phyloP scores from a whole-genome alignment of 2,113 vertebrate genomes.

The Pseudolaguvia tuberculata region DNA sequence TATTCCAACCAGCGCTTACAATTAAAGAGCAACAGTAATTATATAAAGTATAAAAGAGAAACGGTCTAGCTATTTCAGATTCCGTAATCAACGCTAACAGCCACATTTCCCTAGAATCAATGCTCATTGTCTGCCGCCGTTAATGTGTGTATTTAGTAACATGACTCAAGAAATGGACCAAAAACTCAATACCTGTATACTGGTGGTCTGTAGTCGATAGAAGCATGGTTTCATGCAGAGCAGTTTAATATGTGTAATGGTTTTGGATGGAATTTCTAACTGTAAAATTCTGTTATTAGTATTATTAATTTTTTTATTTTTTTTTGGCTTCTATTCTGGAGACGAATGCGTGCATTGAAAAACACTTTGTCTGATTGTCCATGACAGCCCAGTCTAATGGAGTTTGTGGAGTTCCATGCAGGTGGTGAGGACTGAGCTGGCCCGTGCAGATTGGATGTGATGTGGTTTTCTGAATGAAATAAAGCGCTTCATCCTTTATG shows the following conservation, averaged over 20 bases:
- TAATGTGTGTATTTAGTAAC: slow-evolving; percentile 51
- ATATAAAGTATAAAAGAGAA: slow-evolving; percentile 49
- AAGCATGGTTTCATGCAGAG: slow-evolving; percentile 32
- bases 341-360: slow-evolving; percentile 5
- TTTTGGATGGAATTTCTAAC: slow-evolving; percentile 31
- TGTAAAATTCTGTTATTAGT: slow-evolving; percentile 4
- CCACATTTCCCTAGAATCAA: slow-evolving; percentile 42
- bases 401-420: not conserved
- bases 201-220: slow-evolving; percentile 41
- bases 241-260: slow-evolving; percentile 46
- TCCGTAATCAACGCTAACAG: slow-evolving; percentile 39
- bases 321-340: not conserved
- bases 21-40: slow-evolving; percentile 52
- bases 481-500: slow-evolving; percentile 1
- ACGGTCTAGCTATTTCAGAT: slow-evolving; percentile 36
- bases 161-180: slow-evolving; percentile 47
- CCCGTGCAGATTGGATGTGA: slow-evolving; percentile 8
- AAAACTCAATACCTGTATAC: slow-evolving; percentile 40
- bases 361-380: slow-evolving; percentile 24
- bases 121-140: slow-evolving; percentile 47
- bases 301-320: not conserved
- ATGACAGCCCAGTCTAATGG: slow-evolving; percentile 13
- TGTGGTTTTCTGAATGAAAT: slow-evolving; percentile 3
- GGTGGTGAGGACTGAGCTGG: slow-evolving; percentile 1
- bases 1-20: slow-evolving; percentile 48